Conservation (phyloP, 2,888 invertebrate species). For the Folsomia candida region DNA sequence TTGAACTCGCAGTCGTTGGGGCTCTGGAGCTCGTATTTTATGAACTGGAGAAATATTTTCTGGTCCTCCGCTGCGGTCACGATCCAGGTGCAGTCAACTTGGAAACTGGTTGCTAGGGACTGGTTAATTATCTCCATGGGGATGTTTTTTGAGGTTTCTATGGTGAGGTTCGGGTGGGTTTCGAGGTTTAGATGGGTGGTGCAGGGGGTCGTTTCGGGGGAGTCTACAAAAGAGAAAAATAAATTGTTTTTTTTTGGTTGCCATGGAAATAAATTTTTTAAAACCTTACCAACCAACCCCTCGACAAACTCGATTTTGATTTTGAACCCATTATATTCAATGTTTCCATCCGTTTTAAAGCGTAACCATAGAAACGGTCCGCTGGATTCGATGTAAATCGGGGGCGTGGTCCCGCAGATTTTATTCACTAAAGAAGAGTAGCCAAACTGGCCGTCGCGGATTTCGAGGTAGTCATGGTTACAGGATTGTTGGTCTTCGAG, state of each 20-base stretch:
- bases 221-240: background rate
- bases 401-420: constrained; percentile 71
- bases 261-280: background rate
- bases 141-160: background rate
- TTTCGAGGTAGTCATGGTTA: constrained; percentile 76
- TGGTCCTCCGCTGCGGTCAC: constrained; percentile 64
- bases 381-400: constrained; percentile 69
- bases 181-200: background rate
- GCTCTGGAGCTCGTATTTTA: constrained; percentile 64
- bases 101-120: constrained; percentile 51
- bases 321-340: constrained; percentile 74
- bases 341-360: constrained; percentile 76
- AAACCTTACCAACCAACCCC: constrained; percentile 50
- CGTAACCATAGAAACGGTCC: constrained; percentile 74
- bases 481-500: constrained; percentile 60
- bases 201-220: background rate
- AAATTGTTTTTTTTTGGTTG: no score
- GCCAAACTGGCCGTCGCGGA: constrained; percentile 75
- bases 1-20: constrained; percentile 77
- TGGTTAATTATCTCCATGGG: constrained; percentile 40
- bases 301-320: constrained; percentile 70
- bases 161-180: background rate
- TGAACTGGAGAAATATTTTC: constrained; percentile 59
- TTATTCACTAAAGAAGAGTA: constrained; percentile 59
- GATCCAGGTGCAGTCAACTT: constrained; percentile 71